Base-by-base conservation (phyloP, 2,113 vertebrate species). In the Nanorana parkeri region DNA sequence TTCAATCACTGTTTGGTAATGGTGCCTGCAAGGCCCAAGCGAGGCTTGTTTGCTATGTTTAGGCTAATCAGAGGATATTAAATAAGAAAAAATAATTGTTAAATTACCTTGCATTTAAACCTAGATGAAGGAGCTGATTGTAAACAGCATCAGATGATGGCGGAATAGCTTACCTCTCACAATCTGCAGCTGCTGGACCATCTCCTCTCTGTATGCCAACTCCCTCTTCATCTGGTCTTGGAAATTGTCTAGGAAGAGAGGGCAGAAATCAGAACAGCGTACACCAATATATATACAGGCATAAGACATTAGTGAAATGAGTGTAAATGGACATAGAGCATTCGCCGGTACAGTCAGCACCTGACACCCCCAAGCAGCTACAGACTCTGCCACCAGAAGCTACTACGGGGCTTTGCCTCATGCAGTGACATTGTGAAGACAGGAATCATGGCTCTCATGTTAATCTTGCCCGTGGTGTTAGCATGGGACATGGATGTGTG, bases 201-300 rank as follows among this genome's bases (percentile, higher is more conserved):
- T 99, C 88, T 99, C 97, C 85, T 98, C 97, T 87, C 97, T 92
- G 88, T 98, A 98, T 84, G 97, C 97, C 91, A 99, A 92, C 92
- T 99, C 97, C 85, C 97, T 93, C 90, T 99, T 99, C 97, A 99
- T 99, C 94, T 98, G 97, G 90, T 99, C 97, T 94, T 99, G 97
- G 90, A 98, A 99, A 94, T 98, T 97, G 95, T 99, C 97, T 99
- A 94, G 21, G 23, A 55, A 47, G 56, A 41, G 15, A 58, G 16
- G 29, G 23, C 17, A 32, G 41, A 72, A 41, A 29, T 77, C 19
- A 64, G 47, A 15, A 17, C 36, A 41, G 61, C 41, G 13, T 6
- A 47, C 41, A 47, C 28, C 21, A 29, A 41, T 75, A 75, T 61
- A 28, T 73, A 21, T 32, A 60, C 17, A 21, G 56, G 41, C 17